A percentile compares a stretch with the other conserved stretches of the same genome.
Evolutionary conservation across 2,797 vertebrate species (phyloP).

Genomic region (Tarsius wallacei): DNA sequence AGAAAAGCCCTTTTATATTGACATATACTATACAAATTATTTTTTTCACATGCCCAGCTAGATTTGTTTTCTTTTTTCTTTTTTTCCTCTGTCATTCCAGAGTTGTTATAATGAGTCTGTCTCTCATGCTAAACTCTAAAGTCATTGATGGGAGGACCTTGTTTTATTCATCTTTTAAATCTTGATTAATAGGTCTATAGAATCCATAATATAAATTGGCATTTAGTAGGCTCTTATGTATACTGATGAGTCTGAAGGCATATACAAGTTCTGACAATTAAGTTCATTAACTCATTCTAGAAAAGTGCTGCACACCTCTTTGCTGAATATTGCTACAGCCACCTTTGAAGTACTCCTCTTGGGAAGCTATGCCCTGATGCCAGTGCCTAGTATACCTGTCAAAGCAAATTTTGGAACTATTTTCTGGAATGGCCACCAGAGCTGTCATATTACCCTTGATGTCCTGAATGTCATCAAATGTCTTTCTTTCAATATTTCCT

Average conservation of each 20-base stretch:
- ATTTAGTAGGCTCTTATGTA: constrained; percentile 11
- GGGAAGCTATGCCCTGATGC: no score
- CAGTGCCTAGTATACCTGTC: no score
- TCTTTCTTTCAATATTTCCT: no score
- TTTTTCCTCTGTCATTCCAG: not conserved
- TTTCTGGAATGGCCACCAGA: no score
- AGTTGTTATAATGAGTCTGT: not conserved
- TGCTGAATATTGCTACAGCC: no score
- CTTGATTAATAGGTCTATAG: not conserved
- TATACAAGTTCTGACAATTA: not conserved
- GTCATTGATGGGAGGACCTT: not conserved
- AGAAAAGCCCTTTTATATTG: no score
- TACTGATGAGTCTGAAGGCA: not conserved
- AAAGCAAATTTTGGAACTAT: no score
- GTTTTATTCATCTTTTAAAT: not conserved
- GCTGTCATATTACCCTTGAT: no score
- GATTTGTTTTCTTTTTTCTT: constrained; percentile 7
- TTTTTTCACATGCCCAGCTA: not conserved
- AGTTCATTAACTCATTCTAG: no score
- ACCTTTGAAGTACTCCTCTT: no score
- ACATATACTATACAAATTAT: not conserved
- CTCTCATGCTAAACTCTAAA: not conserved
- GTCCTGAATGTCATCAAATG: no score
- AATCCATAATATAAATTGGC: not conserved
- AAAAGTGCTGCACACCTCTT: no score